Percentiles rank a stretch among this genome's conserved stretches.
Evolutionary conservation across 64 coral and sea anemone species (phyloP).

Genomic region (Acropora tenuis): DNA sequence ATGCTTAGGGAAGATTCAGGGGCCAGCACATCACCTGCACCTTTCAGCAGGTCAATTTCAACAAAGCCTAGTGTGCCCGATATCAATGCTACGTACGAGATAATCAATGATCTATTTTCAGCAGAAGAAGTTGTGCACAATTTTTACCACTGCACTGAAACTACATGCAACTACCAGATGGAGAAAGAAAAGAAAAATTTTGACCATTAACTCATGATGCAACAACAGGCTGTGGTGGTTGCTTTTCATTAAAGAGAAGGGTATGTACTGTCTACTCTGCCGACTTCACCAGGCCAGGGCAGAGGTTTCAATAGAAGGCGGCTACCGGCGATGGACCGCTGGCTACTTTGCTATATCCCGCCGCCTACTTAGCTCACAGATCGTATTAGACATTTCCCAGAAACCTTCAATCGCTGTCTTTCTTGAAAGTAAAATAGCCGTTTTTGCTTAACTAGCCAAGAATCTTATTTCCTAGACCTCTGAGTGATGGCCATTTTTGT

Average conservation of each 20-base stretch:
- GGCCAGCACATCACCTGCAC: slow-evolving; percentile 15
- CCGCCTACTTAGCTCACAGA: no score
- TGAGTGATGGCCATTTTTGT: no score
- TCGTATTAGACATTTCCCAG: no score
- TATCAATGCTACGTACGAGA: background rate
- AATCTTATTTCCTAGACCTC: no score
- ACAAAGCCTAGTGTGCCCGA: slow-evolving; percentile 7
- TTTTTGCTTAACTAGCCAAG: no score
- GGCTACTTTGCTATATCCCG: no score
- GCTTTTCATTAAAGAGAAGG: slow-evolving; percentile 7
- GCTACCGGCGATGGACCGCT: no score
- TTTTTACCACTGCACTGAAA: slow-evolving; percentile 40
- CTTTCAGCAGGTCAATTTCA: background rate
- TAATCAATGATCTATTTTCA: slow-evolving; percentile 2
- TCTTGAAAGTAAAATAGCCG: no score
- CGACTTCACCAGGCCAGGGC: slow-evolving; percentile 2
- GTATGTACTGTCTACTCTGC: slow-evolving; percentile 10
- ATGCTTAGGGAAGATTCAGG: background rate
- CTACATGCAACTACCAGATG: slow-evolving; percentile 1
- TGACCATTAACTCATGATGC: background rate
- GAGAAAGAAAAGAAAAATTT: slow-evolving; percentile 25
- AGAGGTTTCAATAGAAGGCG: no score
- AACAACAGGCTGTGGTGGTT: slow-evolving; percentile 45
- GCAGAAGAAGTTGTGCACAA: slow-evolving; percentile 16
- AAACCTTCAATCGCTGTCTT: no score